Evolutionary conservation across 2,888 invertebrate species (phyloP), one percentile per base, ranked within the genome.

Genomic region (Eilema griseolum): DNA sequence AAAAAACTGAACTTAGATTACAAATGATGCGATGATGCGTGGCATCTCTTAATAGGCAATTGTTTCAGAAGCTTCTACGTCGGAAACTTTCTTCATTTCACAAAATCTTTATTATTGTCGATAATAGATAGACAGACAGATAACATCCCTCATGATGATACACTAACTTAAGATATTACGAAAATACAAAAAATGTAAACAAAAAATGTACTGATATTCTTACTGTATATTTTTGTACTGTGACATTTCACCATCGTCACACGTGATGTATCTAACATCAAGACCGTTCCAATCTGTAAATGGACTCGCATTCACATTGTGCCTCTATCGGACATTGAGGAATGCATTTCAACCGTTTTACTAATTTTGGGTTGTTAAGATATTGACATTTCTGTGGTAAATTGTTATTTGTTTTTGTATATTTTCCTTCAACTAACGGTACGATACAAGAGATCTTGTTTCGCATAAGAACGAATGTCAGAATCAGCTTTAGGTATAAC

Each of bases 221-320:
- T 56, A 56, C 24, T 33, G 31, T 23, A 23, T 7, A 23, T 65
- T 56, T 24, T 56, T 31, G 3, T 33, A 28, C 31, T 56, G 33
- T 33, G n/a, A 3, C 57, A 52, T 23, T 20, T 20, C 28, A 61
- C 61, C 26, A 23, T n/a, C 24, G 16, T 67, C 31, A 52, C 24
- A n/a, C n/a, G n/a, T n/a, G n/a, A n/a, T n/a, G 31, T 67, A 64
- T 16, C 41, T 61, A 59, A 28, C n/a, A 59, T 4, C 16, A 33
- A 33, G 24, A 60, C 52, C 28, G 33, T 69, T 70, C 33, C 79
- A 80, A 80, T 78, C 65, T 74, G 72, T 71, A 74, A 74, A 80
- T 80, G 79, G 75, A 74, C 70, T 41, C 63, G 37, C 37, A 64
- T 66, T 65, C 61, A 26, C 61, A 60, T 61, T 71, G 66, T n/a